Base-by-base conservation (phyloP, 64 coral and sea anemone genomes). In the Montipora foliosa region DNA sequence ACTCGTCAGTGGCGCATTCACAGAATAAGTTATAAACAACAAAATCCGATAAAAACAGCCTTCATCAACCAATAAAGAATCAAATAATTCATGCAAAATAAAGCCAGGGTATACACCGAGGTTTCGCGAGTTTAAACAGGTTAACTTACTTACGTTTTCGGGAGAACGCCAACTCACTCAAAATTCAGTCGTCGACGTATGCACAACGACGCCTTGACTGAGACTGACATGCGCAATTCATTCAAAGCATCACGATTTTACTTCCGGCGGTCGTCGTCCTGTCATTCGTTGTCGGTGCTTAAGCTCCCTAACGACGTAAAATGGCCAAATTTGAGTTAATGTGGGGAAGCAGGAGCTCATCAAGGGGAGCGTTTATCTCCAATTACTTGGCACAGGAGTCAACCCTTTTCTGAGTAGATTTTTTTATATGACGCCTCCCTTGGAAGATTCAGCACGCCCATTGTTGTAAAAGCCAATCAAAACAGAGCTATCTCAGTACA, bases 131-230 rank as follows among this genome's bases (percentile, higher is more conserved):
- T 87, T 49, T 74, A 74, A 51, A 87, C 45, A 19, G 67, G 47
- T 51, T 47, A 74, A 74, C 50, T 74, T 70, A 87, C 17, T 87
- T 74, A 87, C 67, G 67, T 87, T 87, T 87, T 87, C 45, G 3
- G 20, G 84, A 17, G 84, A 74, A 87, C 67, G 84, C 37, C 46
- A 74, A 51, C 67, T 46, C 67, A 74, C 67, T 24, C 5, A 24
- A 88, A 88, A 88, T 76, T 88, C 47, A 8, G 64, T 72, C 15
- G 29, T 64, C 81, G 13, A 46, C 81, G 29, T 3, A 2, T 75
- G 22, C 10, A 46, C 2, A 29, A 75, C 25, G 72, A 75, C 20
- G 67, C 8, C 60, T 11, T 64, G 60, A 11, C 60, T 11, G 12
- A 71, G 20, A 71, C 17, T 4, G 67, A 8, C 67, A 71, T 71